Evolutionary conservation across 2,113 vertebrate genomes (phyloP).

Genomic region (Ptilorrhoa leucosticta): DNA sequence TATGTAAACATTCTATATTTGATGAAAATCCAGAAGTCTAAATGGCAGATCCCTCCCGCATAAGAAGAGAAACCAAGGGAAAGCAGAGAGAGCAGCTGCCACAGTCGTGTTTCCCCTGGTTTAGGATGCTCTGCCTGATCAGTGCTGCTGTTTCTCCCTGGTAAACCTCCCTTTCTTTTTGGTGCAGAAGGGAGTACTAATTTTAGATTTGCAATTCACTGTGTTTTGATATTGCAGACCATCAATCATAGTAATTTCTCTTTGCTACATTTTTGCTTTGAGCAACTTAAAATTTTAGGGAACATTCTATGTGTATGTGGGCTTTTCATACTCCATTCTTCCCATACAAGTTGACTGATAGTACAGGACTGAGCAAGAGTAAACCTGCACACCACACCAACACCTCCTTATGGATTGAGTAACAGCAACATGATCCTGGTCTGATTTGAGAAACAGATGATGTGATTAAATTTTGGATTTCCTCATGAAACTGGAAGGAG

Average conservation of each 20-base stretch:
- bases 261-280: not conserved
- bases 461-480: not conserved
- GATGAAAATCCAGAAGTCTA: not conserved
- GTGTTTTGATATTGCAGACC: not conserved
- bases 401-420: not conserved
- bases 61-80: not conserved
- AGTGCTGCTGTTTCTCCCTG: not conserved
- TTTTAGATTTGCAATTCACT: not conserved
- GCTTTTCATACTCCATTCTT: not conserved
- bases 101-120: not conserved
- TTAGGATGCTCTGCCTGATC: not conserved
- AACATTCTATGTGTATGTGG: accelerated
- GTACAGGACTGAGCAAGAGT: not conserved
- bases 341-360: not conserved
- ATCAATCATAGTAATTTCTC: not conserved
- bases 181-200: not conserved
- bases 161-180: not conserved
- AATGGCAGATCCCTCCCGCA: accelerated
- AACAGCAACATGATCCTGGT: not conserved
- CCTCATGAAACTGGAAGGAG: not conserved
- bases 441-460: not conserved
- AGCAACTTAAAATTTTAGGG: not conserved
- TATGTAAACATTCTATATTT: not conserved
- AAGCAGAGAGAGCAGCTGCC: not conserved
- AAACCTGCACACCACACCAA: not conserved